A percentile compares a stretch with the other conserved stretches of the same genome.
Conservation (phyloP, 2,797 vertebrate genomes). For the Sylvilagus floridanus region DNA sequence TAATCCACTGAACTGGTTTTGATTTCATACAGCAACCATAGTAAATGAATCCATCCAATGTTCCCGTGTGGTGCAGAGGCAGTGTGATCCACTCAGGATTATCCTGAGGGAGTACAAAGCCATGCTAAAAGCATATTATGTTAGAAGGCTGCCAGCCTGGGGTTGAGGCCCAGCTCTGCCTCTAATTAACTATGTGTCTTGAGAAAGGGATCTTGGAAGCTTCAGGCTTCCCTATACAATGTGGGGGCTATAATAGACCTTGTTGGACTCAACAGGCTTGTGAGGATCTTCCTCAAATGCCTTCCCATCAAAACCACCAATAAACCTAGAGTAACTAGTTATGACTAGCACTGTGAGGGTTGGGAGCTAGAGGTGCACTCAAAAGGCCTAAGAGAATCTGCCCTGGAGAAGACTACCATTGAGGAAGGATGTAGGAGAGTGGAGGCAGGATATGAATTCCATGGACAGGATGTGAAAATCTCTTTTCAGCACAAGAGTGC, state of each 20-base stretch:
- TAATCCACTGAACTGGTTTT: not conserved
- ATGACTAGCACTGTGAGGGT: not conserved
- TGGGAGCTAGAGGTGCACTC: not conserved
- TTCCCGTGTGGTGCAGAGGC: not conserved
- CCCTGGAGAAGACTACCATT: not conserved
- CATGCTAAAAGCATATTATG: not conserved
- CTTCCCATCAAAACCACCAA: not conserved
- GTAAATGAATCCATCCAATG: not conserved
- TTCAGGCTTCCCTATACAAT: not conserved
- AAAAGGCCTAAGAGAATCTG: not conserved
- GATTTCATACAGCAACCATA: not conserved
- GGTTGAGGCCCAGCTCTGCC: not conserved
- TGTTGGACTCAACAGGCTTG: not conserved
- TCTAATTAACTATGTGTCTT: not conserved
- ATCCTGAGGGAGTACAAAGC: not conserved
- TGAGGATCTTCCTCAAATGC: not conserved
- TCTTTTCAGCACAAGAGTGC: not conserved
- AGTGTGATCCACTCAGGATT: not conserved
- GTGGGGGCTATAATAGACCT: not conserved
- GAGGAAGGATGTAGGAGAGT: not conserved
- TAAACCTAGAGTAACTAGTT: not conserved
- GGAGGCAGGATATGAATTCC: not conserved
- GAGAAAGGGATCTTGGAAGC: not conserved
- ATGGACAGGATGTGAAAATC: not conserved
- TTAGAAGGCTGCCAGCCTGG: not conserved